A percentile compares a stretch with the other conserved stretches of the same genome.
phyloP scores from a whole-genome alignment of 1,140 invertebrate species.

The Trichonephila inaurata region DNA sequence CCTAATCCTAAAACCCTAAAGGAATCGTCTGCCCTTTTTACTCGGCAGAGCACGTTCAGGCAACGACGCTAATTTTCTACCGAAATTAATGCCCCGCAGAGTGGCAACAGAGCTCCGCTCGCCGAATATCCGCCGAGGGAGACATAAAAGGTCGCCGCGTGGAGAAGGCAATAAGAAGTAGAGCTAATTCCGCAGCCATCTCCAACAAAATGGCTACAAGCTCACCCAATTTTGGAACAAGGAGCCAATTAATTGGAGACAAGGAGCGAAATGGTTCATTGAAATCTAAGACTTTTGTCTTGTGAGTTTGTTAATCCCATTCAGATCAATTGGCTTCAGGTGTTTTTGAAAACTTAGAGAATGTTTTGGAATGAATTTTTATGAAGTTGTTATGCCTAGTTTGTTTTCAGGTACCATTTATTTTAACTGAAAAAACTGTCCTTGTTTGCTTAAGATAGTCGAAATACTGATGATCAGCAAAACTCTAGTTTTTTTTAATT shows the following conservation, averaged over 20 bases:
- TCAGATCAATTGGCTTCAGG: too few relatives aligned
- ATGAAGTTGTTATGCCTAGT: too few relatives aligned
- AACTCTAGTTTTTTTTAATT: too few relatives aligned
- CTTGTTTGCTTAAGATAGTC: too few relatives aligned
- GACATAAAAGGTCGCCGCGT: conserved; percentile 54
- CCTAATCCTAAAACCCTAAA: conserved; percentile 64
- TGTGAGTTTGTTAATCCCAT: too few relatives aligned
- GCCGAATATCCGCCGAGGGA: conserved; percentile 67
- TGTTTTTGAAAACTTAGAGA: too few relatives aligned
- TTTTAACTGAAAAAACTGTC: too few relatives aligned
- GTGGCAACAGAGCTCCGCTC: conserved; percentile 64
- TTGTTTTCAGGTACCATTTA: too few relatives aligned
- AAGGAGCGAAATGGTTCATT: conserved; percentile 8
- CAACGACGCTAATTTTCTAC: conserved; percentile 75
- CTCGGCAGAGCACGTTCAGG: conserved; percentile 69
- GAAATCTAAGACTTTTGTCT: conserved; percentile 11
- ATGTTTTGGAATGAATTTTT: too few relatives aligned
- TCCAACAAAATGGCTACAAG: conserved; percentile 71
- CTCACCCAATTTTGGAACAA: conserved; percentile 66
- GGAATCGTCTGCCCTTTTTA: conserved; percentile 67
- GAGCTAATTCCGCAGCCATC: conserved; percentile 56
- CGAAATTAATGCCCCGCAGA: conserved; percentile 74
- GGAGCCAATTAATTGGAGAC: conserved; percentile 70
- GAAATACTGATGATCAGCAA: too few relatives aligned
- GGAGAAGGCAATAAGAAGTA: conserved; percentile 37